phyloP scores from a whole-genome alignment of 2,888 invertebrate genomes.

The Hirtodrosophila duncani region DNA sequence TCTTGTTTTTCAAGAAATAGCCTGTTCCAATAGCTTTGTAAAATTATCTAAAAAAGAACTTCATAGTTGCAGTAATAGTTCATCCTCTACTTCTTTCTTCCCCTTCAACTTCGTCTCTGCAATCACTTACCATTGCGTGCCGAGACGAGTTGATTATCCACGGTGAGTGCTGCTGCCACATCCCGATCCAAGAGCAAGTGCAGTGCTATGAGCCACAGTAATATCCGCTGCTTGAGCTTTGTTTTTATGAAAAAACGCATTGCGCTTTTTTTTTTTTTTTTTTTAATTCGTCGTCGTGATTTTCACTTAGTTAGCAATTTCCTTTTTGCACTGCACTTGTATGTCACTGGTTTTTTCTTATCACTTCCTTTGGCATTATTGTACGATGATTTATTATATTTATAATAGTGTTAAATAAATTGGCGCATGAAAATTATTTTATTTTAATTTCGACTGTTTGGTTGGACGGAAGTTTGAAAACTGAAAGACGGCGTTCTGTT shows the following conservation, averaged over 20 bases:
- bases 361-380: conserved; percentile 44
- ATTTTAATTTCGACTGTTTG: conserved; percentile 40
- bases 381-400: no score
- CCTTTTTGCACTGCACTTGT: conserved; percentile 2
- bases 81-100: neutral
- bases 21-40: conserved; percentile 19
- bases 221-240: conserved; percentile 10
- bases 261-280: conserved; percentile 3
- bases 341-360: conserved; percentile 23
- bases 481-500: conserved; percentile 42
- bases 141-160: conserved; percentile 77
- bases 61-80: neutral
- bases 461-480: conserved; percentile 49
- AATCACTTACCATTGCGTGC: conserved; percentile 76
- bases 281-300: conserved; percentile 12
- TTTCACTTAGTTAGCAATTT: conserved; percentile 5
- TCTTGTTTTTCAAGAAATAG: conserved; percentile 24
- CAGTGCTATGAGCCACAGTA: conserved; percentile 33
- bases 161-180: conserved; percentile 56
- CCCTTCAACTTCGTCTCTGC: neutral
- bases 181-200: conserved; percentile 37
- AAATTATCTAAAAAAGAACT: neutral
- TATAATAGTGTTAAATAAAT: no score
- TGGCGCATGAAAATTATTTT: no score
- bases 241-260: conserved; percentile 25